Conservation (phyloP, 1,140 invertebrate species). For the Drosophila auraria region DNA sequence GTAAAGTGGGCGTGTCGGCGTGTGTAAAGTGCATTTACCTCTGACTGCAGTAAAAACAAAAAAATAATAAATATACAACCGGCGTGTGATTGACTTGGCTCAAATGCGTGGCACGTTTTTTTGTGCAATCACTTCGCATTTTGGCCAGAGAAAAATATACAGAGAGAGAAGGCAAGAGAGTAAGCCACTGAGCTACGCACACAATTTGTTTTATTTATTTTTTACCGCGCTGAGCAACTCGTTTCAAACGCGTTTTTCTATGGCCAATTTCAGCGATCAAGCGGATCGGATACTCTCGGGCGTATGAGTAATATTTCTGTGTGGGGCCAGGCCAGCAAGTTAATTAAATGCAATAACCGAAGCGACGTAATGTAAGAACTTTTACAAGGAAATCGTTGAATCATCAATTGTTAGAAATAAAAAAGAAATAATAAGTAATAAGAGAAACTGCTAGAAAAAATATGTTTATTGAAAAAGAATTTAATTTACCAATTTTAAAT, state of each 20-base stretch:
- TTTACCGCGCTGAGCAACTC: conserved; percentile 32
- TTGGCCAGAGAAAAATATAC: conserved; percentile 11
- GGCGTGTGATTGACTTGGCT: conserved; percentile 47
- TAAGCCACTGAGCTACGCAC: conserved; percentile 32
- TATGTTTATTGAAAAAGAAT: too few species aligned
- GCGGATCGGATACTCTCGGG: conserved; percentile 14
- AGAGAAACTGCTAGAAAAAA: not conserved
- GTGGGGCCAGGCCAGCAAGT: conserved; percentile 16
- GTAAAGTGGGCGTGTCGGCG: conserved; percentile 13
- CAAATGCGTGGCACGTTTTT: conserved; percentile 77
- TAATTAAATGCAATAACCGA: conserved; percentile 38
- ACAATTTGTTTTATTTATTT: conserved; percentile 11
- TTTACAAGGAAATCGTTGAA: conserved; percentile 22
- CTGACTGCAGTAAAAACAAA: conserved; percentile 57
- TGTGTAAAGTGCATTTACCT: conserved; percentile 75
- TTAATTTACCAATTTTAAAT: not conserved
- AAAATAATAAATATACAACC: conserved; percentile 30
- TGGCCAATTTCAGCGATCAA: conserved; percentile 49
- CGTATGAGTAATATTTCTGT: conserved; percentile 66
- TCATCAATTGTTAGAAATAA: conserved; percentile 11
- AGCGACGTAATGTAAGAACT: conserved; percentile 26
- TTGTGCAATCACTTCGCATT: conserved; percentile 57
- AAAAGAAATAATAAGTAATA: not conserved
- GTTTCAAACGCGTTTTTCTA: conserved; percentile 59
- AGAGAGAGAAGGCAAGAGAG: conserved; percentile 14